phyloP scores from a whole-genome alignment of 2,113 vertebrate genomes.

The Podarcis cretensis region DNA sequence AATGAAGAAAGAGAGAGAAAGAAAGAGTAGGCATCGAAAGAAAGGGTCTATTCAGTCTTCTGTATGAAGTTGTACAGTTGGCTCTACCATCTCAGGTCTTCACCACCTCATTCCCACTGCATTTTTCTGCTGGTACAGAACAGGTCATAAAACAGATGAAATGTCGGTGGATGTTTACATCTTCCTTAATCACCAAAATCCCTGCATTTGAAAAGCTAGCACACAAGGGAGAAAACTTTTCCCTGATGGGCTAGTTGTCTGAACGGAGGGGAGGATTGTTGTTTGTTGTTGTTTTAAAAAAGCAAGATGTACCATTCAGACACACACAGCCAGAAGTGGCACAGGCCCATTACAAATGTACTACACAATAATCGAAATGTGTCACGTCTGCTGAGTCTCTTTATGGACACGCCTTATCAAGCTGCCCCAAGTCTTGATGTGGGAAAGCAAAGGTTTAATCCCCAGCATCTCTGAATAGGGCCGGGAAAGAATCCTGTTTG shows the following conservation, averaged over 20 bases:
- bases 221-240: neutral
- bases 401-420: neutral
- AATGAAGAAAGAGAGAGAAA: constrained; percentile 19
- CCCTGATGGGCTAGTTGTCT: neutral
- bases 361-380: neutral
- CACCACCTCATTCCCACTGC: no score
- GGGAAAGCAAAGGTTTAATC: neutral
- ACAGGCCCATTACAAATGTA: neutral
- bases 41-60: rapidly evolving
- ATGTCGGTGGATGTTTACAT: no score
- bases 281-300: neutral
- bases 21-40: neutral
- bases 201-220: neutral
- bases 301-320: no score
- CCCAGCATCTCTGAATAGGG: no score
- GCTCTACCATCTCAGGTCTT: no score
- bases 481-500: no score
- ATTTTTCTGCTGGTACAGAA: no score
- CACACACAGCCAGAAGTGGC: neutral
- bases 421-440: neutral
- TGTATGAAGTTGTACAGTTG: no score
- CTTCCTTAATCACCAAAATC: neutral
- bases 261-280: neutral
- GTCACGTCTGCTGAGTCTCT: neutral
- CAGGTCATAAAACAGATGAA: no score